Evolutionary conservation across 2,888 invertebrate species (phyloP), one percentile per base, ranked within the genome.

Genomic region (Amaurobius ferox): DNA sequence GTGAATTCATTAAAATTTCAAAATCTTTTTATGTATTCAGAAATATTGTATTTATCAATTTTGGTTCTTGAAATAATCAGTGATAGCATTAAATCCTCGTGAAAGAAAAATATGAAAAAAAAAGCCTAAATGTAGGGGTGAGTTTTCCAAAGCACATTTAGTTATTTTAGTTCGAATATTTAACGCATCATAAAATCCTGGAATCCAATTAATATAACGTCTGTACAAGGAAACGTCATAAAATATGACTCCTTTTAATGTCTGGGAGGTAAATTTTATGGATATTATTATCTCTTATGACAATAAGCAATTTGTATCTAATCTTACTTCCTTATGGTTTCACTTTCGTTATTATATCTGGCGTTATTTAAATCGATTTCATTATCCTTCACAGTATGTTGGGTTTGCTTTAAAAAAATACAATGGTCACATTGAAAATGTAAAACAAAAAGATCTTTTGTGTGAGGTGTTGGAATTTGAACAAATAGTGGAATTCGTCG

Each of bases 301-400:
- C 44, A 44, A 44, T 44, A 16, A 5, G 44, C 44, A 44, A 44
- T 44, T 44, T 44, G 44, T 44, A 44, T 44, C 44, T 44, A 44
- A 67, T 67, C 32, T 35, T 39, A 67, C 30, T 67, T 67, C 67
- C 67, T 67, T 67, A 67, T 67, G 23, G 67, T 19, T 39, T 35
- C 30, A 13, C 35, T 64, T 64, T 64, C 16, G 16, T 30, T 64
- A 13, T 30, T 30, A n/a, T 23, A 9, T 29, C 23, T 39, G n/a
- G 23, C 9, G 23, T n/a, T 9, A 19, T 23, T 16, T n/a, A 23
- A 66, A 67, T 39, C 32, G 39, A 19, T 67, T 67, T 35, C 19
- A 35, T 67, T 67, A 35, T 67, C 30, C 35, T 35, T 16, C n/a
- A 26, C 11, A 61, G 9, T 0, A n/a, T n/a, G n/a, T n/a, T n/a